Conservation (phyloP, 2,113 vertebrate genomes). For the Morone chrysops region DNA sequence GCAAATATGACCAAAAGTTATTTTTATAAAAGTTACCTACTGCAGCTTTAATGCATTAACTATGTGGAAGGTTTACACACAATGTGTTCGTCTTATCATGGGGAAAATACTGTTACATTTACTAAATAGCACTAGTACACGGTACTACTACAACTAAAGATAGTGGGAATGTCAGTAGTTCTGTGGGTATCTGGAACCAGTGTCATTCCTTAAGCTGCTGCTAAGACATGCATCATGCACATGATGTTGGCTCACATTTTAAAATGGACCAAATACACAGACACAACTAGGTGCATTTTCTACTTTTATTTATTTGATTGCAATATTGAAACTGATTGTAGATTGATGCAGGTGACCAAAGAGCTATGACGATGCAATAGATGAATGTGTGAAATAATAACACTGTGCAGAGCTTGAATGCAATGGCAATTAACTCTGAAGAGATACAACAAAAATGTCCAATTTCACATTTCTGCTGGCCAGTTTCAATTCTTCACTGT, state of each 20-base stretch:
- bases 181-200: not conserved
- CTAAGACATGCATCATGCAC: not conserved
- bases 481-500: conserved; percentile 5
- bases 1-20: no score
- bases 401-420: conserved; percentile 19
- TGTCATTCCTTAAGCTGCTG: not conserved
- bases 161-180: not conserved
- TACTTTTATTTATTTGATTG: conserved; percentile 57
- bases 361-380: conserved; percentile 19
- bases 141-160: not conserved
- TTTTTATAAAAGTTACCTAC: no score
- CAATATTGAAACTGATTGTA: conserved; percentile 45
- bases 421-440: conserved; percentile 12
- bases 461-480: conserved; percentile 1
- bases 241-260: not conserved
- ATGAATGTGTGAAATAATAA: conserved; percentile 10
- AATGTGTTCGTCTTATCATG: no score
- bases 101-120: not conserved
- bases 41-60: no score
- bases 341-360: conserved; percentile 36
- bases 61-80: no score
- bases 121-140: not conserved
- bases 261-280: not conserved
- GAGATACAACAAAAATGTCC: conserved; percentile 16
- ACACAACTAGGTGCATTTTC: conserved; percentile 23